Conservation (phyloP, 2,113 vertebrate species). For the Neotoma lepida region DNA sequence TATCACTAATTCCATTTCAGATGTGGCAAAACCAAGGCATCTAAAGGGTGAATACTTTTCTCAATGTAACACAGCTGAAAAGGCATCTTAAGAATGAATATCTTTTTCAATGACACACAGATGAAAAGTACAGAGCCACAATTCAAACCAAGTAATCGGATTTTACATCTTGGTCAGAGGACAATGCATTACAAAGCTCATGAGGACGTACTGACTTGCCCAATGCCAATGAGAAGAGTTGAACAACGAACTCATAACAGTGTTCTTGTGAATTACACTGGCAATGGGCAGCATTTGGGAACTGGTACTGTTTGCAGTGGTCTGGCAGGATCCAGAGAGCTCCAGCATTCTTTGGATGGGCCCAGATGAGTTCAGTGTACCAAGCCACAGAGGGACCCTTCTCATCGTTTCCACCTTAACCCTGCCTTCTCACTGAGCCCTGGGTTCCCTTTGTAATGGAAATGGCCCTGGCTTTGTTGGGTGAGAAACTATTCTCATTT, state of each 20-base stretch:
- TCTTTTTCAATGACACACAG: not conserved
- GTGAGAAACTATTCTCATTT: not conserved
- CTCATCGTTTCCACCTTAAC: not conserved
- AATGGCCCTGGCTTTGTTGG: not conserved
- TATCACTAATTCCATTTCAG: not conserved
- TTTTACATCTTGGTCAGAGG: not conserved
- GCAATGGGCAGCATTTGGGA: not conserved
- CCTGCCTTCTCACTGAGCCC: not conserved
- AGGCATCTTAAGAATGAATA: not conserved
- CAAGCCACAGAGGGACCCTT: not conserved
- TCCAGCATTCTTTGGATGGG: not conserved
- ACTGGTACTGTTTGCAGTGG: not conserved
- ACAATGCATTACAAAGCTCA: not conserved
- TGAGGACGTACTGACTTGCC: not conserved
- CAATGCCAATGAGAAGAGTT: not conserved
- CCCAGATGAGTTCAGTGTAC: not conserved
- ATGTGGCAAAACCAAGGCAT: not conserved
- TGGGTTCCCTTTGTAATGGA: not conserved
- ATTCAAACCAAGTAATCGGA: not conserved
- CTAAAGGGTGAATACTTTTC: not conserved
- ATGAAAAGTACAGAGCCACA: not conserved
- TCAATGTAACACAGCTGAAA: not conserved
- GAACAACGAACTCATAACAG: accelerated
- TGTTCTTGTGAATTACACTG: not conserved
- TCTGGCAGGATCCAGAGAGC: not conserved